These are phyloP conservation scores for Dasypus novemcinctus DNA, from an alignment of 2,113 vertebrate species.

Conservation along the genomic window DNA sequence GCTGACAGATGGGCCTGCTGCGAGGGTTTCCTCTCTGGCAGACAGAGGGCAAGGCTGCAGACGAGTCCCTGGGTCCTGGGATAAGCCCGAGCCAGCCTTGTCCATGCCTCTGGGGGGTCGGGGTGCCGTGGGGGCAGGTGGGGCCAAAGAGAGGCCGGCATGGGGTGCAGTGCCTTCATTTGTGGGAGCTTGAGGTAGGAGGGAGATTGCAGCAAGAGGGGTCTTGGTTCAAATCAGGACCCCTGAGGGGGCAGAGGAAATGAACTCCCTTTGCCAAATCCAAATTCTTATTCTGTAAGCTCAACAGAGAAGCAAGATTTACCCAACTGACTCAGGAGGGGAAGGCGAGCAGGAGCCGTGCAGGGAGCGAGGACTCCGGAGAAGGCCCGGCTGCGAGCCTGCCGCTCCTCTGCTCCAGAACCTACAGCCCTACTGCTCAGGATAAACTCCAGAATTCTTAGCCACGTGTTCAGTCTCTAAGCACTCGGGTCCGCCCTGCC, in stretches of 20 bases:
- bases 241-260: not conserved
- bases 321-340: not conserved
- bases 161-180: not conserved
- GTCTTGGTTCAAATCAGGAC: not conserved
- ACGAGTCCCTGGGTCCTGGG: not conserved
- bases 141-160: not conserved
- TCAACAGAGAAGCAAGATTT: not conserved
- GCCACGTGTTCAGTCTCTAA: not conserved
- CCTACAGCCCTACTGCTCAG: not conserved
- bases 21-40: conserved; percentile 63
- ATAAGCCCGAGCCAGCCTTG: not conserved
- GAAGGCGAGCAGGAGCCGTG: not conserved
- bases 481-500: not conserved
- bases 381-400: not conserved
- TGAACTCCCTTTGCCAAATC: not conserved
- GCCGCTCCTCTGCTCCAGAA: not conserved
- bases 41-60: conserved; percentile 11
- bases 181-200: not conserved
- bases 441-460: not conserved
- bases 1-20: conserved; percentile 68
- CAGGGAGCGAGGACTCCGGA: not conserved
- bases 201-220: too few relatives aligned
- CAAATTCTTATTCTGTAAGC: not conserved
- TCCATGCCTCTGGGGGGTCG: not conserved
- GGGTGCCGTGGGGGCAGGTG: not conserved